Conservation (phyloP, 2,888 invertebrate species). For the Sphaeridia pumilis region DNA sequence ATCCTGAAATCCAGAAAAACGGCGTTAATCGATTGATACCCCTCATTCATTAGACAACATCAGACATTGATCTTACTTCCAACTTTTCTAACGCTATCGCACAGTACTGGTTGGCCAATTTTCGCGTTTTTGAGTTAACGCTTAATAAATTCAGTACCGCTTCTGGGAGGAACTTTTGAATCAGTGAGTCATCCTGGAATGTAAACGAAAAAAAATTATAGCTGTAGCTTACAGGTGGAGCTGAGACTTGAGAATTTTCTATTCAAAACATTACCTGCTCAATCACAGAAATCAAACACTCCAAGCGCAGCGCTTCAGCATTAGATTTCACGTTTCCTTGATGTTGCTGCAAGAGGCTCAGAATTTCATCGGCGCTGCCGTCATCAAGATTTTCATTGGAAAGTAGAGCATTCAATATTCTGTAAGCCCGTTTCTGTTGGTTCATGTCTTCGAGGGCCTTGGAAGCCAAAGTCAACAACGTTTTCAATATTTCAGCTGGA, state of each 20-base stretch:
- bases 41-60: background rate
- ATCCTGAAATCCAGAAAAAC: conserved; percentile 22
- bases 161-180: conserved; percentile 29
- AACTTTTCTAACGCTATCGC: conserved; percentile 14
- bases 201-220: background rate
- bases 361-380: conserved; percentile 12
- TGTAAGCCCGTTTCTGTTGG: conserved; percentile 23
- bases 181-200: conserved; percentile 20
- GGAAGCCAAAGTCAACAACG: conserved; percentile 13
- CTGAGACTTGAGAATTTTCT: background rate
- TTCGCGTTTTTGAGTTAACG: conserved; percentile 29
- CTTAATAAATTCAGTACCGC: conserved; percentile 30
- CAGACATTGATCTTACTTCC: conserved; percentile 22
- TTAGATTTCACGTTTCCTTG: conserved; percentile 31
- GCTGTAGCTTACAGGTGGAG: background rate
- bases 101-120: conserved; percentile 18
- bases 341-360: conserved; percentile 18
- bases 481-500: conserved; percentile 14
- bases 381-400: conserved; percentile 17
- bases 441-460: conserved; percentile 14
- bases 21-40: no score
- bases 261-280: conserved; percentile 16
- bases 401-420: conserved; percentile 21
- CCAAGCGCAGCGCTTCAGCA: conserved; percentile 29
- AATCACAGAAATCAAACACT: conserved; percentile 22